Percentiles rank a stretch among this genome's conserved stretches.
phyloP scores from a whole-genome alignment of 2,888 invertebrate genomes.

The Mesochorus sp. region DNA sequence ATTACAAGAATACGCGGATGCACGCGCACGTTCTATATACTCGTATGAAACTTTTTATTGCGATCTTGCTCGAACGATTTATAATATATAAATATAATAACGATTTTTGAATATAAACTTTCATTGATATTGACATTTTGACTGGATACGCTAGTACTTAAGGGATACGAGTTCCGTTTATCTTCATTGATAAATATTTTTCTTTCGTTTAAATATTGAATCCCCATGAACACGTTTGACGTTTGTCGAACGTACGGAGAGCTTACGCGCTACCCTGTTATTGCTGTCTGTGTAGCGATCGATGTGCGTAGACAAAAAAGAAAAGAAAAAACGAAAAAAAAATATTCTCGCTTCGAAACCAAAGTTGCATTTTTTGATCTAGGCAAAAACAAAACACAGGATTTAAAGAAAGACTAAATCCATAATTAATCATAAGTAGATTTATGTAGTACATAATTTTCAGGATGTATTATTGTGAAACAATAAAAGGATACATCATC shows the following conservation, averaged over 20 bases:
- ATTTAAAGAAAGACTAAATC: slow-evolving; percentile 3
- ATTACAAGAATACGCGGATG: neutral
- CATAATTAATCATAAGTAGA: slow-evolving; percentile 32
- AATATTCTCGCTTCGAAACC: slow-evolving; percentile 35
- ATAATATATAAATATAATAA: slow-evolving; percentile 57
- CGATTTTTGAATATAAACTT: slow-evolving; percentile 56
- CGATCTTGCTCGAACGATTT: slow-evolving; percentile 51
- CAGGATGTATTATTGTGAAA: slow-evolving; percentile 41
- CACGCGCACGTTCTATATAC: neutral
- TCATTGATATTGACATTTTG: slow-evolving; percentile 41
- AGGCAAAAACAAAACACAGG: slow-evolving; percentile 1
- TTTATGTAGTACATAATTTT: slow-evolving; percentile 43
- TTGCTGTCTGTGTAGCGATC: slow-evolving; percentile 49
- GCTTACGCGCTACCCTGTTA: slow-evolving; percentile 14
- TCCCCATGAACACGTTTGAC: slow-evolving; percentile 1
- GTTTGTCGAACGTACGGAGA: slow-evolving; percentile 28
- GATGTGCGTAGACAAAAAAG: slow-evolving; percentile 39
- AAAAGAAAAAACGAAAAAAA: slow-evolving; percentile 2
- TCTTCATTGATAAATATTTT: slow-evolving; percentile 9
- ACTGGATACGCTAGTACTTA: slow-evolving; percentile 39
- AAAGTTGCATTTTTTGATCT: slow-evolving; percentile 34
- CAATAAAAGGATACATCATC: slow-evolving; percentile 53
- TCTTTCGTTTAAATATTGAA: slow-evolving; percentile 27
- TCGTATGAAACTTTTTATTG: slow-evolving; percentile 47
- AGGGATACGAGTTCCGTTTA: slow-evolving; percentile 41